Evolutionary conservation across 2,888 invertebrate species (phyloP).

Genomic region (Hydraecia micacea): DNA sequence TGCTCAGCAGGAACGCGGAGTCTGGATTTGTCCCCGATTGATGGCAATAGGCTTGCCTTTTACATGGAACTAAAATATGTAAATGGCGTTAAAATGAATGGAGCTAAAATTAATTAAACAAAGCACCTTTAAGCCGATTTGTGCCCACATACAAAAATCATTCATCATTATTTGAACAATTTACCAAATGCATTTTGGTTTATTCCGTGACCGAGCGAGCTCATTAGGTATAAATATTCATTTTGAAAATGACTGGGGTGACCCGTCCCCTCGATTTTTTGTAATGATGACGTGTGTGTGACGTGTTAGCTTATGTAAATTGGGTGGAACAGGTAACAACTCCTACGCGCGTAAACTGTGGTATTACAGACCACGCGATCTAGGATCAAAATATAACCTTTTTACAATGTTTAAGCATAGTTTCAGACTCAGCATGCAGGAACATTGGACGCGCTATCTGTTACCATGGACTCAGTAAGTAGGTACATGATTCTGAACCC

Average conservation of each 20-base stretch:
- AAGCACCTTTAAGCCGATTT: slow-evolving; percentile 59
- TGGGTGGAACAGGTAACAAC: slow-evolving; percentile 44
- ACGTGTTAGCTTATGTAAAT: slow-evolving; percentile 64
- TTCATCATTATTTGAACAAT: slow-evolving; percentile 60
- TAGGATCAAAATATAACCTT: slow-evolving; percentile 8
- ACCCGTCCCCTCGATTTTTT: slow-evolving; percentile 55
- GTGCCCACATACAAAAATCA: slow-evolving; percentile 54
- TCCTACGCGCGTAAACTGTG: slow-evolving; percentile 40
- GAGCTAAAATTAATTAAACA: slow-evolving; percentile 56
- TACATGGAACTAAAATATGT: background rate
- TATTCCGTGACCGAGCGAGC: slow-evolving; percentile 28
- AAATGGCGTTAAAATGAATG: too few species aligned
- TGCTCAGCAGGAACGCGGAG: background rate
- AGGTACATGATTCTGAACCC: too few species aligned
- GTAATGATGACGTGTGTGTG: slow-evolving; percentile 56
- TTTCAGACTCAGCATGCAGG: background rate
- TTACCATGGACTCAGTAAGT: too few species aligned
- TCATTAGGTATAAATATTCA: slow-evolving; percentile 62
- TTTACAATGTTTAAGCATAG: slow-evolving; percentile 12
- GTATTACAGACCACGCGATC: slow-evolving; percentile 51
- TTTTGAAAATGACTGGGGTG: slow-evolving; percentile 50
- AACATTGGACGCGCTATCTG: too few species aligned
- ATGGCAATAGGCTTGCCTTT: background rate
- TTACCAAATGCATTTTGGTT: slow-evolving; percentile 63
- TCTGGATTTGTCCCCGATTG: background rate